Evolutionary conservation across 2,888 invertebrate species (phyloP).

Genomic region (Nebria salina): DNA sequence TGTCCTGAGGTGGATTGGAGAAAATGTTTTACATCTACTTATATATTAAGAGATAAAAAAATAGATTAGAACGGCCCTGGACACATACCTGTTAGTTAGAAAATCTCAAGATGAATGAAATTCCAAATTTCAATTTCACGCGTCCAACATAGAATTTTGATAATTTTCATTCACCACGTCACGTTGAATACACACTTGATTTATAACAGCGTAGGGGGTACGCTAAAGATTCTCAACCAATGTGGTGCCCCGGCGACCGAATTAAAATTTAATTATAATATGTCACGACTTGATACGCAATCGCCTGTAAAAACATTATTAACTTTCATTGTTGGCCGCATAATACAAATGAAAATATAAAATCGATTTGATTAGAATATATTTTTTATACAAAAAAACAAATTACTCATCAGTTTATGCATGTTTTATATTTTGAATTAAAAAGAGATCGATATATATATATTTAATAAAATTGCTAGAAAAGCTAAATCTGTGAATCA

Average conservation of each 20-base stretch:
- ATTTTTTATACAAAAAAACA: not conserved
- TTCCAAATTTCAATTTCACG: conserved; percentile 41
- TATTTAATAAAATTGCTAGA: too few species aligned
- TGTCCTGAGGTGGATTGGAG: too few species aligned
- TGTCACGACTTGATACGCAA: conserved; percentile 30
- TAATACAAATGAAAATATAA: not conserved
- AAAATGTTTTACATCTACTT: too few species aligned
- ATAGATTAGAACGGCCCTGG: not conserved
- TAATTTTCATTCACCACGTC: conserved; percentile 36
- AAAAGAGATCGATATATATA: too few species aligned
- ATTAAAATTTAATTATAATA: conserved; percentile 41
- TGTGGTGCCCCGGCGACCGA: conserved; percentile 9
- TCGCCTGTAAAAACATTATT: conserved; percentile 41
- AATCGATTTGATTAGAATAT: not conserved
- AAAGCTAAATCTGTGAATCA: not conserved
- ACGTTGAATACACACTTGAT: conserved; percentile 23
- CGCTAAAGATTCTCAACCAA: not conserved
- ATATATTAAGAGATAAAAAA: not conserved
- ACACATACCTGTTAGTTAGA: not conserved
- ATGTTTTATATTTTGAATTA: too few species aligned
- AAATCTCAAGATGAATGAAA: conserved; percentile 25
- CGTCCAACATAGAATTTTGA: conserved; percentile 35
- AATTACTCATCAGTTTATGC: too few species aligned
- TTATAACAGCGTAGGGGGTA: conserved; percentile 29
- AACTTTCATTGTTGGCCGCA: conserved; percentile 10